phyloP scores from a whole-genome alignment of 2,797 vertebrate species.

The Macropodus opercularis region DNA sequence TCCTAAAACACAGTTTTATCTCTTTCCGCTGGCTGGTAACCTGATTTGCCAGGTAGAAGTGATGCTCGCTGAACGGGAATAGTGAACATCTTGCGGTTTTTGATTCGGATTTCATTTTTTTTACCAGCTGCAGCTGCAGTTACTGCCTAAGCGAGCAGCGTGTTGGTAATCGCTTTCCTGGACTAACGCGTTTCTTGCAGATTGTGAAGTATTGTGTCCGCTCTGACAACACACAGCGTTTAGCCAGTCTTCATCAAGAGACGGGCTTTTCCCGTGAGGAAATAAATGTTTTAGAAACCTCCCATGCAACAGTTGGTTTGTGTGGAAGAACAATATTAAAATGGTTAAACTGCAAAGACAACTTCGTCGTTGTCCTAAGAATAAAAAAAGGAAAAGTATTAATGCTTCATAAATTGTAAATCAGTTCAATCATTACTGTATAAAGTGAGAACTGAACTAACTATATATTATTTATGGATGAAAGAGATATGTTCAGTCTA shows the following conservation, averaged over 20 bases:
- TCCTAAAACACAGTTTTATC: constrained; percentile 4
- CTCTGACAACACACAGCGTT: not conserved
- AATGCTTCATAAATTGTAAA: not conserved
- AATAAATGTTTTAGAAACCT: too few relatives aligned
- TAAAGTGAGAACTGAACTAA: not conserved
- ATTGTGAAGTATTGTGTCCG: not conserved
- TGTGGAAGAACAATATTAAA: not conserved
- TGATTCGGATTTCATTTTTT: not conserved
- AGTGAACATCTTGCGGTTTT: constrained; percentile 10
- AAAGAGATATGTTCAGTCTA: not conserved
- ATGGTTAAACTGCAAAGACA: not conserved
- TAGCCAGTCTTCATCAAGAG: not conserved
- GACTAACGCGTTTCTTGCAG: constrained; percentile 15
- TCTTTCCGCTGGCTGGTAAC: constrained; percentile 15
- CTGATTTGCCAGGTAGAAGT: constrained; percentile 11
- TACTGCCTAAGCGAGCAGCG: constrained; percentile 19
- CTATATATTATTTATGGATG: not conserved
- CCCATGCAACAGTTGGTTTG: not conserved
- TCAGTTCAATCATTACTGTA: not conserved
- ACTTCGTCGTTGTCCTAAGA: not conserved
- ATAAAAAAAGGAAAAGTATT: not conserved
- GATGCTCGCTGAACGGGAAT: constrained; percentile 13
- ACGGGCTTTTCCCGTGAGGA: too few relatives aligned
- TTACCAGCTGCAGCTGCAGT: constrained; percentile 15
- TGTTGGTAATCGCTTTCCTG: not conserved